These are phyloP conservation scores for Apotomis capreana DNA, from an alignment of 2,888 invertebrate species.

Conservation along the genomic window DNA sequence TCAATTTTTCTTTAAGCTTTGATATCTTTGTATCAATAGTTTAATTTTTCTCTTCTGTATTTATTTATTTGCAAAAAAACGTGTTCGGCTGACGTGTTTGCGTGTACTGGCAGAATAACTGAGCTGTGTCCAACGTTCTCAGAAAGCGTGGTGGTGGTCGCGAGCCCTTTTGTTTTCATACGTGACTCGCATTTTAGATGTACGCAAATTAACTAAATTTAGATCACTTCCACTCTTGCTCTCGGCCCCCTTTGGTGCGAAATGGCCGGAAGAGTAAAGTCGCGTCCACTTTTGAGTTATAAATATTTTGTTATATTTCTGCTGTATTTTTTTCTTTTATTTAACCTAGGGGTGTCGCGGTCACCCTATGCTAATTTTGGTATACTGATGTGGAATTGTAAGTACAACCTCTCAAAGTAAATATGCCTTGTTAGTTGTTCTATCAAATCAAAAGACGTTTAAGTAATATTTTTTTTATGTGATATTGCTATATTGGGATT, in stretches of 20 bases:
- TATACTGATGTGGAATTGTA: too few species aligned
- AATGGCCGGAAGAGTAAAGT: slow-evolving; percentile 21
- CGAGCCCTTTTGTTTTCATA: slow-evolving; percentile 71
- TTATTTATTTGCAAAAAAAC: background rate
- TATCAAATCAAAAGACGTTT: too few species aligned
- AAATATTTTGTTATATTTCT: background rate
- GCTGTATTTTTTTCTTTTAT: background rate
- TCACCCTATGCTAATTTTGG: background rate
- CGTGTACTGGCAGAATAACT: slow-evolving; percentile 43
- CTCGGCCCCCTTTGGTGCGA: slow-evolving; percentile 43
- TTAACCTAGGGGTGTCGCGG: too few species aligned
- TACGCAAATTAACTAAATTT: slow-evolving; percentile 77
- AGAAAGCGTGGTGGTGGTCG: slow-evolving; percentile 73
- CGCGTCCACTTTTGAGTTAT: background rate
- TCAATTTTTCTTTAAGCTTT: too few species aligned
- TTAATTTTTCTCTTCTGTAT: too few species aligned
- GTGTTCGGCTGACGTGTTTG: background rate
- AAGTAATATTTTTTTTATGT: too few species aligned
- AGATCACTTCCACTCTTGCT: slow-evolving; percentile 58
- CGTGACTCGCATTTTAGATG: slow-evolving; percentile 75
- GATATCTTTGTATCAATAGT: too few species aligned
- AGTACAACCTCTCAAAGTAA: too few species aligned
- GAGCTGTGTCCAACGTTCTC: slow-evolving; percentile 58
- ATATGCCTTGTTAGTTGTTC: too few species aligned
- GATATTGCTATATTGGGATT: too few species aligned